Percentiles rank a stretch among this genome's conserved stretches.
These are phyloP conservation scores for Drosophila fungiperda DNA, from an alignment of 2,888 invertebrate genomes.

Conservation along the genomic window DNA sequence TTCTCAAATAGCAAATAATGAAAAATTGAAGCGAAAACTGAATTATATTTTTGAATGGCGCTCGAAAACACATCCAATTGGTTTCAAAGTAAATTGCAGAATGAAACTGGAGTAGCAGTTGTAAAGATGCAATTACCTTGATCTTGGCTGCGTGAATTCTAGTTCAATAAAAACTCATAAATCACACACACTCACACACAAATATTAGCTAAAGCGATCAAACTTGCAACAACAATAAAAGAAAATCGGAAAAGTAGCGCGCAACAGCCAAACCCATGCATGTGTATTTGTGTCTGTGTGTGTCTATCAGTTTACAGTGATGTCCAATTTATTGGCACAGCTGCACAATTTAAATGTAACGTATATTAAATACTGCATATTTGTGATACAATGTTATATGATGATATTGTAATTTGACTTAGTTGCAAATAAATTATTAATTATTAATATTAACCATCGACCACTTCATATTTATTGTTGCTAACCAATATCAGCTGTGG, in stretches of 20 bases:
- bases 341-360: background rate
- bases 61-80: conserved; percentile 57
- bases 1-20: background rate
- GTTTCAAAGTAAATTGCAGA: conserved; percentile 56
- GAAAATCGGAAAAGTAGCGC: conserved; percentile 35
- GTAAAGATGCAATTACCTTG: conserved; percentile 66
- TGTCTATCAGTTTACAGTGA: conserved; percentile 17
- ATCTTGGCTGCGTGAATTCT: conserved; percentile 69
- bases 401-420: background rate
- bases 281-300: conserved; percentile 7
- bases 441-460: background rate
- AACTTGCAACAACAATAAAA: conserved; percentile 29
- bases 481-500: background rate
- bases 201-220: conserved; percentile 39
- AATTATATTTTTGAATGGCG: conserved; percentile 30
- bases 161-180: conserved; percentile 51
- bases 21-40: background rate
- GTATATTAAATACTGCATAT: background rate
- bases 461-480: too few relatives aligned
- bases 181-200: conserved; percentile 3
- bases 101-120: conserved; percentile 59
- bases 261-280: conserved; percentile 14
- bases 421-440: background rate
- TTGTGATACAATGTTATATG: too few relatives aligned
- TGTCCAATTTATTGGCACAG: background rate